Conservation (phyloP, 2,113 vertebrate genomes). For the Bos javanicus region DNA sequence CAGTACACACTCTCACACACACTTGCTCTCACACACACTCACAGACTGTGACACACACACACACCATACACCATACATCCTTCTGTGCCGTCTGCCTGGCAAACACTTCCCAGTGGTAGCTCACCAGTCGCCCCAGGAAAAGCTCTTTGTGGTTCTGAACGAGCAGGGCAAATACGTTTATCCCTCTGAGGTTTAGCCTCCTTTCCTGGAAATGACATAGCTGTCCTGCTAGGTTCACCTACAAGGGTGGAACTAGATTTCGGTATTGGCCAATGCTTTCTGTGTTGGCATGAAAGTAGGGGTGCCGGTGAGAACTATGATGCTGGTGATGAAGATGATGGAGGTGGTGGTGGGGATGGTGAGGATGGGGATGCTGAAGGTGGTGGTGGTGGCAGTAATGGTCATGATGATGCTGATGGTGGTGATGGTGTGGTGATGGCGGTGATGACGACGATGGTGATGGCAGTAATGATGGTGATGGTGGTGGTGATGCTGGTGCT, state of each 20-base stretch:
- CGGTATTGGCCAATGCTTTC: neutral
- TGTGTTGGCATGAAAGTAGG: neutral
- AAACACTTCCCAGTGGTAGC: neutral
- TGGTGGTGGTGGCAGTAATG: neutral
- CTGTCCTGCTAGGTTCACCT: neutral
- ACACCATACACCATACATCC: too few relatives aligned
- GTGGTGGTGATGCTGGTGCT: accelerated
- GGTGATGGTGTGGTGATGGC: accelerated
- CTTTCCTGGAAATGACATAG: neutral
- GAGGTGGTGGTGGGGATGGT: accelerated
- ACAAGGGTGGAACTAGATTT: neutral
- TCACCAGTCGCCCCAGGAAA: neutral
- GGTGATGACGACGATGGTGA: accelerated
- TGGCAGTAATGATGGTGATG: accelerated
- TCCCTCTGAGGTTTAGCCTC: neutral
- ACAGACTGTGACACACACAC: neutral
- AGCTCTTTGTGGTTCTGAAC: neutral
- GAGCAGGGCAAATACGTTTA: neutral
- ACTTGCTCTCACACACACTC: neutral
- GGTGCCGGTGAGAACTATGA: neutral
- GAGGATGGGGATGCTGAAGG: accelerated
- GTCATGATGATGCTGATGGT: accelerated
- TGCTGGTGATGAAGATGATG: accelerated
- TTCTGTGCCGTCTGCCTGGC: too few relatives aligned
- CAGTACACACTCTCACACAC: neutral